Evolutionary conservation across 2,113 vertebrate species (phyloP).

Genomic region (Microcebus ravelobensis): DNA sequence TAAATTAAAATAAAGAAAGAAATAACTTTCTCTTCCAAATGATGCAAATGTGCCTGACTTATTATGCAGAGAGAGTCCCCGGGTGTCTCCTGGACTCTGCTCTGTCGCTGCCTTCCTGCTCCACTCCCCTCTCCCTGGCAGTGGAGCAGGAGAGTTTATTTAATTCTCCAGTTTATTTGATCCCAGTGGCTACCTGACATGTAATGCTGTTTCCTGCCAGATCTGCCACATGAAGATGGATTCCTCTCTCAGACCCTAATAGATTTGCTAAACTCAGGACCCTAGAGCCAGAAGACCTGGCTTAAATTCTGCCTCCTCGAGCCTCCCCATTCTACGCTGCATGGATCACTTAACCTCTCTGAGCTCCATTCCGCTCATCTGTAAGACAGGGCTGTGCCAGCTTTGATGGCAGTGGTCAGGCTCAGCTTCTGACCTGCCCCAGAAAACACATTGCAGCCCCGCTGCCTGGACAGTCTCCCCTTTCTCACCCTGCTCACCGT

Average conservation of each 20-base stretch:
- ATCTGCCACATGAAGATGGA: not conserved
- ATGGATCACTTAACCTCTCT: not conserved
- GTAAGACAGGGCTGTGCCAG: no score
- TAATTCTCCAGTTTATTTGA: not conserved
- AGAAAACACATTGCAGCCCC: fast-evolving
- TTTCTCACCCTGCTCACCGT: not conserved
- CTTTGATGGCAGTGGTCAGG: not conserved
- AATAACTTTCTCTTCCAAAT: not conserved
- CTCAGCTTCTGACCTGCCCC: not conserved
- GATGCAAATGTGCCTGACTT: not conserved
- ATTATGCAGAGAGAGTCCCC: not conserved
- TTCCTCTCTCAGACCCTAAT: not conserved
- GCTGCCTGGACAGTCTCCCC: not conserved
- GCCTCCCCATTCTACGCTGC: not conserved
- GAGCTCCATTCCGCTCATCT: not conserved
- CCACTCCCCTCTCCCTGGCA: not conserved
- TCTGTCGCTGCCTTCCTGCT: not conserved
- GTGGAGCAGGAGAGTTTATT: not conserved
- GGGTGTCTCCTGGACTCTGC: not conserved
- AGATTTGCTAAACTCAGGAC: not conserved
- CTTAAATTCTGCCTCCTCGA: no score
- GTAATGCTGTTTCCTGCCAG: not conserved
- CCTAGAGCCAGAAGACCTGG: not conserved
- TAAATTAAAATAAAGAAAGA: not conserved
- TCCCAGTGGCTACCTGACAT: not conserved